A percentile compares a stretch with the other conserved stretches of the same genome.
Conservation (phyloP, 2,113 vertebrate species). For the Apaloderma vittatum region DNA sequence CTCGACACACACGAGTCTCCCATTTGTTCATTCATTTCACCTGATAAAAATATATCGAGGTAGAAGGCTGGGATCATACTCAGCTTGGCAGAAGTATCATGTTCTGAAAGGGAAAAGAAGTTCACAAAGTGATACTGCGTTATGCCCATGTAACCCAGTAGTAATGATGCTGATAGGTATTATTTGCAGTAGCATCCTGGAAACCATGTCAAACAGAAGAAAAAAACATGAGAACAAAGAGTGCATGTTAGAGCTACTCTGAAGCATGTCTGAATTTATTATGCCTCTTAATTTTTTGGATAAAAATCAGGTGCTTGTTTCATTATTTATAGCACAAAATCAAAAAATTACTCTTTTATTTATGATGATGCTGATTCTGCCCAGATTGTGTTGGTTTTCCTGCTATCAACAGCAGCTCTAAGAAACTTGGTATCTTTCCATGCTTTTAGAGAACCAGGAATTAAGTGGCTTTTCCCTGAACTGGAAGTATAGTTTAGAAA, state of each 20-base stretch:
- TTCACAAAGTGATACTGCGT: fast-evolving
- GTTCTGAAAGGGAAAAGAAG: neutral
- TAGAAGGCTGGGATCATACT: neutral
- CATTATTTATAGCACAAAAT: constrained; percentile 55
- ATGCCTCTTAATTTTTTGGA: constrained; percentile 53
- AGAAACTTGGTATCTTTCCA: neutral
- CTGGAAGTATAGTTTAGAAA: neutral
- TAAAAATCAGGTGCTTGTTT: constrained; percentile 49
- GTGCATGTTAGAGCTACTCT: neutral
- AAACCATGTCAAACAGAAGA: neutral
- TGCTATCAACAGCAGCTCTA: neutral
- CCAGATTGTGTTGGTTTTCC: constrained; percentile 30
- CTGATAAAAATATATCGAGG: neutral
- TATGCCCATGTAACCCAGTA: fast-evolving
- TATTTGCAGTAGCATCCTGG: neutral
- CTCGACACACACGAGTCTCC: neutral
- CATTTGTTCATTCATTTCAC: neutral
- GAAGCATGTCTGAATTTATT: constrained; percentile 59
- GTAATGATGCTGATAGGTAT: fast-evolving
- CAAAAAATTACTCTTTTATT: constrained; percentile 55
- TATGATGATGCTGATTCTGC: constrained; percentile 27
- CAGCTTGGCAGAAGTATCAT: neutral
- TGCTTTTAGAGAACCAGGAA: neutral
- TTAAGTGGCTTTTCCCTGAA: neutral
- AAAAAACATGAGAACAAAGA: neutral